Evolutionary conservation across 2,113 vertebrate species (phyloP), one percentile per base, ranked within the genome.

Genomic region (Mola mola): DNA sequence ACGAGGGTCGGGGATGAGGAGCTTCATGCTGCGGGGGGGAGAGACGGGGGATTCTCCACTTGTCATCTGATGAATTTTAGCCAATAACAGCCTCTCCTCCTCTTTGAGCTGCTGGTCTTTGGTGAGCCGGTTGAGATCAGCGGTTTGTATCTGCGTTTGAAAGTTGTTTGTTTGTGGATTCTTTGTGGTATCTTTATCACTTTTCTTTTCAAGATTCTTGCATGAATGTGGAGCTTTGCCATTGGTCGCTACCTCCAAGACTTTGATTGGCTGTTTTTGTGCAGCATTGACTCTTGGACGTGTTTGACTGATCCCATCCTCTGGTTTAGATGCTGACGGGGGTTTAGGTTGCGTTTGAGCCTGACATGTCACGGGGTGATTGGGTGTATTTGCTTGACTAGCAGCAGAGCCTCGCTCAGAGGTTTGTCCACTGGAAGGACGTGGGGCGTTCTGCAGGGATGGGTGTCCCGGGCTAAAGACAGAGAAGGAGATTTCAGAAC

Each of bases 51-150:
- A 71, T 0, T 78, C 25, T 17, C 86, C 81, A 1, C 66, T 70
- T 13, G 71, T 81, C 88, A 92, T 83, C 60, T 67, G 58, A 1
- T 2, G 12, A 17, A 92, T 81, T 70, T 84, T 91, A 28, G 78
- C 82, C 71, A 93, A 58, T 22, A 92, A 50, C 2, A 78, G n/a
- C 5, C 40, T 66, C 59, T 92, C 91, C 40, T 91, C 91, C 21
- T 85, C 73, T 17, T 51, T 50, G 20, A 88, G 81, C 61, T 61
- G 75, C 29, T 79, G 73, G 6, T 70, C 38, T 64, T 71, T 79
- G 19, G 49, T 59, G 24, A 40, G 12, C 40, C 0, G 47, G n/a
- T 10, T 8, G 10, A 13, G 19, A 20, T 59, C 72, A 8, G 21
- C 3, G 4, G 16, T 48, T 19, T 68, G 57, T 20, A 20, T 36